Evolutionary conservation across 2,113 vertebrate species (phyloP).

Genomic region (Phylloscopus trochilus): DNA sequence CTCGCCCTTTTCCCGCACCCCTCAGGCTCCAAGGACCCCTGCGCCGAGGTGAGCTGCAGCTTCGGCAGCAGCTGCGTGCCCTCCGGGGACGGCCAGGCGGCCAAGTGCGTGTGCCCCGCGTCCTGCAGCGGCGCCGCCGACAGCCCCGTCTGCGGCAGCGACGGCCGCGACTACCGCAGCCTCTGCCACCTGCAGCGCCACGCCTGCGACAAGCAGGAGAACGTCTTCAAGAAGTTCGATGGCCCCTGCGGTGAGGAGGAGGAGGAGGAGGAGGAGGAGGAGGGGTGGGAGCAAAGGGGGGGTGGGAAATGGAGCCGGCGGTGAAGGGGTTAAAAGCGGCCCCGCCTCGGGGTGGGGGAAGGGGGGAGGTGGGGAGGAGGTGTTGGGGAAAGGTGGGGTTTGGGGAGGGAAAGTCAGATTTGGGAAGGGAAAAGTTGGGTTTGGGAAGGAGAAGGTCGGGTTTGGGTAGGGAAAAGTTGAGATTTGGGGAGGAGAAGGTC

Average conservation of each 20-base stretch:
- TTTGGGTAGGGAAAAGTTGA: too few relatives aligned
- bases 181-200: conserved; percentile 86
- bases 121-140: conserved; percentile 71
- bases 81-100: conserved; percentile 82
- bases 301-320: too few relatives aligned
- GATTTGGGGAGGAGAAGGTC: too few relatives aligned
- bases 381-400: too few relatives aligned
- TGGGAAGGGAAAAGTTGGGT: too few relatives aligned
- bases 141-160: conserved; percentile 86
- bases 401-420: too few relatives aligned
- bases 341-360: too few relatives aligned
- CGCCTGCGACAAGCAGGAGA: conserved; percentile 86
- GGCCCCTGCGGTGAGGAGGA: conserved; percentile 86
- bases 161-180: conserved; percentile 87
- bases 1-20: too few relatives aligned
- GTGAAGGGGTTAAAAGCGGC: background rate
- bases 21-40: too few relatives aligned
- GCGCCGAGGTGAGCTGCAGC: conserved; percentile 73
- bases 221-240: conserved; percentile 84
- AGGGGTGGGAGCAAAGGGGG: too few relatives aligned
- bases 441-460: too few relatives aligned
- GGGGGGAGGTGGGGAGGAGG: background rate
- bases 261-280: too few relatives aligned
- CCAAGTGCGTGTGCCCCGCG: conserved; percentile 87
- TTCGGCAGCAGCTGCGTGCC: conserved; percentile 91